These are phyloP conservation scores for Gymnorhina tibicen DNA, from an alignment of 2,113 vertebrate genomes.

Conservation along the genomic window DNA sequence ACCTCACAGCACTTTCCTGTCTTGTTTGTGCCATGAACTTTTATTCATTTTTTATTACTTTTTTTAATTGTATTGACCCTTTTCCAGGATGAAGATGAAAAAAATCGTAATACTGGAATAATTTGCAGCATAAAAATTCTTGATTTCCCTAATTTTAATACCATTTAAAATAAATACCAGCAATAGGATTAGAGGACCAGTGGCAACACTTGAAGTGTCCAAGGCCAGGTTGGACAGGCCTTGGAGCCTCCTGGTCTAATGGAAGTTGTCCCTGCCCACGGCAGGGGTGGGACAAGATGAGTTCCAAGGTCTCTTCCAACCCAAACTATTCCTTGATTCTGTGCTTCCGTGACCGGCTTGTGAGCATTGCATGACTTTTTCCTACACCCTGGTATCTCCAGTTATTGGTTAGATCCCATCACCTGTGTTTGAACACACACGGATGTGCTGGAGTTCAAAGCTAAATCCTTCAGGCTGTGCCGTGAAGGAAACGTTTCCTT, in stretches of 20 bases:
- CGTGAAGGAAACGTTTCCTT: background rate
- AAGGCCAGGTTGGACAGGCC: background rate
- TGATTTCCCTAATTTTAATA: background rate
- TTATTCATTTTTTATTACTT: background rate
- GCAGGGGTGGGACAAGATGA: background rate
- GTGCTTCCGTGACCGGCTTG: background rate
- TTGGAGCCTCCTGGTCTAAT: fast-evolving
- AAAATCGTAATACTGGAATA: background rate
- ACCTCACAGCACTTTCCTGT: background rate
- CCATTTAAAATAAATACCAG: background rate
- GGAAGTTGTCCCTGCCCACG: background rate
- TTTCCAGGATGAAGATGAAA: background rate
- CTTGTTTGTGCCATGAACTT: background rate
- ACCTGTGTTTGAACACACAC: fast-evolving
- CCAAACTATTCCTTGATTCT: background rate
- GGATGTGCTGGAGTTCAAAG: background rate
- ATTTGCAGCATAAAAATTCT: background rate
- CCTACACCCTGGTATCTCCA: background rate
- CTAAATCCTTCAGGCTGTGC: background rate
- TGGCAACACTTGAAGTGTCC: background rate
- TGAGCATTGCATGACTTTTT: background rate
- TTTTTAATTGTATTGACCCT: background rate
- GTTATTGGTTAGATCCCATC: background rate
- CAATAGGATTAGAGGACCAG: background rate
- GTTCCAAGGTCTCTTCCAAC: background rate